These are phyloP conservation scores for Chelmon rostratus DNA, from an alignment of 2,797 vertebrate species.

Conservation along the genomic window DNA sequence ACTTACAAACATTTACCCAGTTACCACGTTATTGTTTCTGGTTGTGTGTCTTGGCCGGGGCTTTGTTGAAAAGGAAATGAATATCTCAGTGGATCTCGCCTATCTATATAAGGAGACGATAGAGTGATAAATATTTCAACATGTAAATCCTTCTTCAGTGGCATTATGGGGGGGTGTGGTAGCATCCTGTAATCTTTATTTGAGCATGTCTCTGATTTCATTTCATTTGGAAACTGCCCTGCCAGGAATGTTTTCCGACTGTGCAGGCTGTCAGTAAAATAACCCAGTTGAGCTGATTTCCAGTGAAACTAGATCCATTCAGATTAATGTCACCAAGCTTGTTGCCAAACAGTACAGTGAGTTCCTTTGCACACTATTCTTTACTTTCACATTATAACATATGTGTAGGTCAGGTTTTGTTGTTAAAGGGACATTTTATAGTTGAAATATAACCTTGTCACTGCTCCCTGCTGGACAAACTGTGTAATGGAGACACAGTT, in stretches of 20 bases:
- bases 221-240: not conserved
- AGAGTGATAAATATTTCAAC: slow-evolving; percentile 21
- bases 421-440: not conserved
- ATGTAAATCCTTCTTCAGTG: not conserved
- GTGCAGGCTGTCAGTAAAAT: not conserved
- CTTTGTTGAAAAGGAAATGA: not conserved
- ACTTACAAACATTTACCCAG: not conserved
- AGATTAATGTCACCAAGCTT: not conserved
- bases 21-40: not conserved
- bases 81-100: slow-evolving; percentile 3
- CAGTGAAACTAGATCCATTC: not conserved
- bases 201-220: not conserved
- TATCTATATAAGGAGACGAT: not conserved
- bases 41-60: not conserved
- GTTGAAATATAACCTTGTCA: not conserved
- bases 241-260: not conserved
- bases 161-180: not conserved
- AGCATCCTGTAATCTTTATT: slow-evolving; percentile 1
- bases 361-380: not conserved
- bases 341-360: not conserved
- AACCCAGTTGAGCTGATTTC: not conserved
- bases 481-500: too few relatives aligned
- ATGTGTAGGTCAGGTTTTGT: too few relatives aligned
- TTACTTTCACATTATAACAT: too few relatives aligned
- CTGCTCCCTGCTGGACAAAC: too few relatives aligned